phyloP scores from a whole-genome alignment of 2,888 invertebrate species.

The Chymomyza fuscimana region DNA sequence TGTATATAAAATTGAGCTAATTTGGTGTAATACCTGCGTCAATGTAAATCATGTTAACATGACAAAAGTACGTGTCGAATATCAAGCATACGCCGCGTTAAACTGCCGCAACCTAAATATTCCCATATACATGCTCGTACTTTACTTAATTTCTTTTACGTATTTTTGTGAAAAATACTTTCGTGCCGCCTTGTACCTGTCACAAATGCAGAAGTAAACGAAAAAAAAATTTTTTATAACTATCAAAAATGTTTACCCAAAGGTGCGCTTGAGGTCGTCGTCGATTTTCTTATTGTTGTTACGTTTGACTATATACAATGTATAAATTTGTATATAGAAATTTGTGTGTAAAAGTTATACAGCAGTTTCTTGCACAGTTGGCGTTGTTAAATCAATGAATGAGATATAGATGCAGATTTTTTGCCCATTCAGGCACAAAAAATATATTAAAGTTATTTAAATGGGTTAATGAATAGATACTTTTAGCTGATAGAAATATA shows the following conservation, averaged over 20 bases:
- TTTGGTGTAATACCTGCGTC: conserved; percentile 37
- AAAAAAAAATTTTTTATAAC: neutral
- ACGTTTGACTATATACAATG: neutral
- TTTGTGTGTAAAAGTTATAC: neutral
- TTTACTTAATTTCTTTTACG: conserved; percentile 18
- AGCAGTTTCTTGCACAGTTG: neutral
- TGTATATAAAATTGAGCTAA: conserved; percentile 6
- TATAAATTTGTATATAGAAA: neutral
- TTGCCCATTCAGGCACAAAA: neutral
- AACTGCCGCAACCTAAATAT: neutral
- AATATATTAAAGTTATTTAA: neutral
- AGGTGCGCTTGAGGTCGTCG: conserved; percentile 30
- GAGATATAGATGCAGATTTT: conserved; percentile 1
- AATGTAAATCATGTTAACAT: conserved; percentile 46
- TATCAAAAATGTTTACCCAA: conserved; percentile 13
- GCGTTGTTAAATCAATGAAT: conserved; percentile 34
- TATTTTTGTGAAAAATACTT: conserved; percentile 25
- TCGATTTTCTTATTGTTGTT: neutral
- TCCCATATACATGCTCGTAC: neutral
- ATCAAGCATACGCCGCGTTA: conserved; percentile 5
- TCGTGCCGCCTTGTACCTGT: conserved; percentile 46
- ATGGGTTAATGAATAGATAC: neutral
- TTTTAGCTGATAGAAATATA: no score
- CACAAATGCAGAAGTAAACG: conserved; percentile 13
- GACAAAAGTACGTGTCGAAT: conserved; percentile 1